phyloP scores from a whole-genome alignment of 2,113 vertebrate genomes.

The Sylvia atricapilla region DNA sequence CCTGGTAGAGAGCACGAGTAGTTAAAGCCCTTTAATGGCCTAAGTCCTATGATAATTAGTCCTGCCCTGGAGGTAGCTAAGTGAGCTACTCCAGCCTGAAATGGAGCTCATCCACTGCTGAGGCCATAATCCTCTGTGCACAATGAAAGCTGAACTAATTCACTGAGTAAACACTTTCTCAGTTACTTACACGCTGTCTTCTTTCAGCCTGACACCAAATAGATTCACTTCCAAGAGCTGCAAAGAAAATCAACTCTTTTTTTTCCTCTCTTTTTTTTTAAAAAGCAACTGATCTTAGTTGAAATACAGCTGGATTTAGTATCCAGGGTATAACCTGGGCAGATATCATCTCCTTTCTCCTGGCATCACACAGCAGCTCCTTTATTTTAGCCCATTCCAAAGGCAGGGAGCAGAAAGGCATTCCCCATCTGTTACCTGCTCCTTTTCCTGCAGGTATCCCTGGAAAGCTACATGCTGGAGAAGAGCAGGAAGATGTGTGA shows the following conservation, averaged over 20 bases:
- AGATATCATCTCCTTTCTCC: constrained; percentile 5
- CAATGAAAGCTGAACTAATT: constrained; percentile 99
- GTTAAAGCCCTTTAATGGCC: constrained; percentile 99
- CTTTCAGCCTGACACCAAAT: constrained; percentile 84
- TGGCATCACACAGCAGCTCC: neutral
- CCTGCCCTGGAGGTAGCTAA: constrained; percentile 95
- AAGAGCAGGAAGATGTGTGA: neutral
- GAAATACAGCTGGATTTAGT: constrained; percentile 28
- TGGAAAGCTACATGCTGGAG: neutral
- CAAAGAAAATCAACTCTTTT: constrained; percentile 73
- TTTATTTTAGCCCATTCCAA: constrained; percentile 43
- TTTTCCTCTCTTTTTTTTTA: neutral
- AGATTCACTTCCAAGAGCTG: constrained; percentile 73
- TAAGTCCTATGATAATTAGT: constrained; percentile 99
- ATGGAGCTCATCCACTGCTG: constrained; percentile 87
- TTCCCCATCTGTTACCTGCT: neutral
- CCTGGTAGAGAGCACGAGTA: constrained; percentile 91
- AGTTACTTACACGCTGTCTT: constrained; percentile 92
- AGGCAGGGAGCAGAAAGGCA: neutral
- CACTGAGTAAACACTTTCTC: constrained; percentile 99
- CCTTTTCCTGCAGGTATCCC: neutral
- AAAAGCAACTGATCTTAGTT: constrained; percentile 58
- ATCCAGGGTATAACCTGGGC: constrained; percentile 11
- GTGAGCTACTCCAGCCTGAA: constrained; percentile 97
- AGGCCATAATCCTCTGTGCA: constrained; percentile 89